Percentiles rank a stretch among this genome's conserved stretches.
These are phyloP conservation scores for Sarcophaga bullata DNA, from an alignment of 1,140 invertebrate genomes.

Conservation along the genomic window DNA sequence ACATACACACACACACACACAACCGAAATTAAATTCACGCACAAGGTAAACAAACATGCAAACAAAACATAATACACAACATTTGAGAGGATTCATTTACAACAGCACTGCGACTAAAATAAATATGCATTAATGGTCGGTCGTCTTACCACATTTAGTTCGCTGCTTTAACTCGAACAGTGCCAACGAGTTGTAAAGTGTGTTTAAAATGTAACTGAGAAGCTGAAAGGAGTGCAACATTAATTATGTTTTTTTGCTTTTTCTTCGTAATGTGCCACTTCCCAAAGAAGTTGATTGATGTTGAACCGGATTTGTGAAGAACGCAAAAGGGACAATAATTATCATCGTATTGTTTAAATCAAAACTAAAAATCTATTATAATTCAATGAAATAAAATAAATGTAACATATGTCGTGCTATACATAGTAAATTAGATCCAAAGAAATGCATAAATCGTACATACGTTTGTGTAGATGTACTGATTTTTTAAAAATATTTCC, in stretches of 20 bases:
- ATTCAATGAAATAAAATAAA: too few species aligned
- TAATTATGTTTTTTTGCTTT: not conserved
- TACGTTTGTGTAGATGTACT: constrained; percentile 2
- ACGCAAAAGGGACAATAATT: not conserved
- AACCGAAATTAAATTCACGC: too few species aligned
- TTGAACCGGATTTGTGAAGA: not conserved
- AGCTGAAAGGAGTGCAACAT: not conserved
- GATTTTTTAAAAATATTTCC: not conserved
- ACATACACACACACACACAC: not conserved
- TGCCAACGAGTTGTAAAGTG: not conserved
- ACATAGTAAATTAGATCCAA: not conserved
- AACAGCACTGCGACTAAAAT: not conserved
- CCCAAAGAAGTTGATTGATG: not conserved
- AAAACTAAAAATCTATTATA: too few species aligned
- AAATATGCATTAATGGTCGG: not conserved
- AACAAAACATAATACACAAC: not conserved
- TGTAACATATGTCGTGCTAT: too few species aligned
- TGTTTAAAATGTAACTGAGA: not conserved
- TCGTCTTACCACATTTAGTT: constrained; percentile 9
- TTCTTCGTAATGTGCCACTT: not conserved
- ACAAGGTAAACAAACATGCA: too few species aligned
- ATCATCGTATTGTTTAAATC: not conserved
- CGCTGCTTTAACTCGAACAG: constrained; percentile 16
- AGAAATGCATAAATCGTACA: not conserved
- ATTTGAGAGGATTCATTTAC: not conserved